These are phyloP conservation scores for Julus scandinavius DNA, from an alignment of 2,888 invertebrate species.

Conservation along the genomic window DNA sequence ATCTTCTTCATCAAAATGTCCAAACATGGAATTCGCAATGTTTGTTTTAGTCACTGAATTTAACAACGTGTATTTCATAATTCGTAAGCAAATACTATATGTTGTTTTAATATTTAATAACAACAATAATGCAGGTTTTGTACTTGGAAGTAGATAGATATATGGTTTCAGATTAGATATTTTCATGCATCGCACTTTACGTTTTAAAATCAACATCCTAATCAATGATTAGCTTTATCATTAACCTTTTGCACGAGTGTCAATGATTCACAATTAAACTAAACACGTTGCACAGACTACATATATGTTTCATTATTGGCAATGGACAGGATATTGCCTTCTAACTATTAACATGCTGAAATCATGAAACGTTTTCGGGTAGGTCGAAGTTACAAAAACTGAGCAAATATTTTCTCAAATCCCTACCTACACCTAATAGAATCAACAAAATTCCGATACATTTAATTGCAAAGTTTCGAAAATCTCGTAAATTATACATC, in stretches of 20 bases:
- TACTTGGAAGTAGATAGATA: not conserved
- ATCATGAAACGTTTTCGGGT: not conserved
- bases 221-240: conserved; percentile 17
- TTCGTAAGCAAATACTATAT: no score
- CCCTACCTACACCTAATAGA: not conserved
- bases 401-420: not conserved
- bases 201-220: conserved; percentile 22
- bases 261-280: not conserved
- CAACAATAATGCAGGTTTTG: not conserved
- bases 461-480: no score
- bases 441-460: conserved; percentile 6
- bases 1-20: not conserved
- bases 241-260: conserved; percentile 3
- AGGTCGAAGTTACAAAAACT: not conserved
- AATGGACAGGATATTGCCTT: not conserved
- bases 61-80: not conserved
- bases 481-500: no score
- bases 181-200: not conserved
- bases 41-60: not conserved
- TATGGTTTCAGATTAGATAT: not conserved
- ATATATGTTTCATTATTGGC: not conserved
- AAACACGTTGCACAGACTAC: not conserved
- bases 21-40: not conserved
- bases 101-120: not conserved
- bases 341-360: not conserved